Evolutionary conservation across 2,113 vertebrate genomes (phyloP), one percentile per base, ranked within the genome.

Genomic region (Pleuronectes platessa): DNA sequence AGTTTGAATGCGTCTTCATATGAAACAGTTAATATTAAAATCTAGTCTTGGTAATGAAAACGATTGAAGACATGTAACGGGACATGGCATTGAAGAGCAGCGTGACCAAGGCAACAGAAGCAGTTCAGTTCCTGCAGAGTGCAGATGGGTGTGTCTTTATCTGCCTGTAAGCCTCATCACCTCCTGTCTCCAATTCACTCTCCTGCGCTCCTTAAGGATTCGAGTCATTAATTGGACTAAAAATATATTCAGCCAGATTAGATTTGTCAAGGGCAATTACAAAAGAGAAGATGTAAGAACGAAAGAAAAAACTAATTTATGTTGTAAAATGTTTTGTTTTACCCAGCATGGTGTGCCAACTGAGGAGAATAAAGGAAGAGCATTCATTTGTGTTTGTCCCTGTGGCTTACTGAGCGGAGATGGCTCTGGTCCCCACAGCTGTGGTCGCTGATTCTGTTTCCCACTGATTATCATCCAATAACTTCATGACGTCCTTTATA

Each of bases 401-500:
- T 27, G 65, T 79, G 74, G 74, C 68, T 84, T 63, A 68, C 63
- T 54, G 71, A 75, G 62, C 42, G 12, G 67, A 66, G 72, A 78
- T 47, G 59, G 51, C 45, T 76, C 37, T 23, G 59, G 27, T 76
- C 62, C 61, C 63, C 51, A 64, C 81, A 82, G 86, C 82, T 78
- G 82, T 51, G 67, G 45, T 31, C 35, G 74, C 61, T 17, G 81
- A 86, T 76, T 82, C 79, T 40, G 80, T 88, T 83, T 81, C 82
- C 71, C 54, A 62, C 76, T 86, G 88, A 90, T 87, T 82, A 86
- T 79, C 74, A 35, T 90, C 81, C 86, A 91, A 83, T 87, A 88
- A 89, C 82, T 60, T 79, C 71, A 79, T 85, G 83, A 81, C 70
- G 80, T 79, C 73, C 76, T 84, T 87, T 78, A 86, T 62, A 84